phyloP scores from a whole-genome alignment of 2,888 invertebrate genomes.

The Aphidoletes aphidimyza region DNA sequence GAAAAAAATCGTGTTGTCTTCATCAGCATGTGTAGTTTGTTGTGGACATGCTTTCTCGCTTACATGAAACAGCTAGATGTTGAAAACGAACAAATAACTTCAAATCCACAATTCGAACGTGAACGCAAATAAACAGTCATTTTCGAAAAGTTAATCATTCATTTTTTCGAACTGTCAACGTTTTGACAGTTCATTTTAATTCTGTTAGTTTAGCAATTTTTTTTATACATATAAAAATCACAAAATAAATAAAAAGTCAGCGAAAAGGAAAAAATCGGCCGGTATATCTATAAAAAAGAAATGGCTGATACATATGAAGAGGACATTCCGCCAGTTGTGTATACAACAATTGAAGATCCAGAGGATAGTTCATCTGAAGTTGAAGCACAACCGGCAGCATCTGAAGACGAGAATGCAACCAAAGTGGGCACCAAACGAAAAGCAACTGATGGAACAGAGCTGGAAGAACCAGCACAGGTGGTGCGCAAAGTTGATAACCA shows the following conservation, averaged over 20 bases:
- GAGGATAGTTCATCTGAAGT: background rate
- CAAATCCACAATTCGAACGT: slow-evolving; percentile 18
- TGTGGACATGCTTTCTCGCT: slow-evolving; percentile 82
- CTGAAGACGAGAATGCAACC: background rate
- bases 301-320: background rate
- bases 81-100: background rate
- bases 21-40: slow-evolving; percentile 76
- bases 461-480: background rate
- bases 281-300: background rate
- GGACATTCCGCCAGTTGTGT: background rate
- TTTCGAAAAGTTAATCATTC: background rate
- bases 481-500: background rate
- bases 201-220: background rate
- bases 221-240: background rate
- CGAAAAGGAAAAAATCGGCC: background rate
- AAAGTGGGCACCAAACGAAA: background rate
- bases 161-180: slow-evolving; percentile 45
- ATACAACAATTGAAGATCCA: background rate
- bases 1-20: slow-evolving; percentile 80
- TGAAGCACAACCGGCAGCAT: background rate
- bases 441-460: background rate
- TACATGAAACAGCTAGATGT: slow-evolving; percentile 77
- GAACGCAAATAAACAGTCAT: background rate
- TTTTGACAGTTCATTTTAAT: slow-evolving; percentile 35
- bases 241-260: background rate